Base-by-base conservation (phyloP, 2,797 vertebrate genomes). In the Sebastiscus albofasciatus region DNA sequence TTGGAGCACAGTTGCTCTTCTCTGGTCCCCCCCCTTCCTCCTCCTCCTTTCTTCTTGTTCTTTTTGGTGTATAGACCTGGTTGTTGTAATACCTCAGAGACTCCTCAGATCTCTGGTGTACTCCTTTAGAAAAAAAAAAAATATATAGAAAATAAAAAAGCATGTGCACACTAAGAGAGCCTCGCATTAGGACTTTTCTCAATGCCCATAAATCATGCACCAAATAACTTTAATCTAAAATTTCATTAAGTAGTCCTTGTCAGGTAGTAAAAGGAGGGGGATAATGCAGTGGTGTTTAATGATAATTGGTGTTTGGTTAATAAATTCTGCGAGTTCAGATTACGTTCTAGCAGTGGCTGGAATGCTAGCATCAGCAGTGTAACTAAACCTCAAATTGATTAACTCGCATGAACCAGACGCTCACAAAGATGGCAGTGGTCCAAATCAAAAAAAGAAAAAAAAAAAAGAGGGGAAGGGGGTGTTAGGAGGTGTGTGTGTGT, bases 381-480 rank as follows among this genome's bases (percentile, higher is more conserved):
- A 99, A 99, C 97, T 99, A 99, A 99, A 99, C 97, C 98, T 99
- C 98, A 98, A 98, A 99, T 99, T 99, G 98, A 99, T 99, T 99
- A 99, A 99, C 98, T 99, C 96, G 97, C 98, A 97, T 97, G 97
- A 98, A 99, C 97, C 97, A 97, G 97, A 96, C 97, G 96, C 97
- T 98, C 98, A 99, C 97, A 99, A 99, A 99, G 98, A 99, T 99
- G 98, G 98, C 98, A 98, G 94, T 90, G 95, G 97, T 99, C 98
- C 98, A 99, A 98, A 97, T 97, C 83, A 97, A 97, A 97, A 95
- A 97, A 97, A 96, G 96, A 96, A 69, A 72, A 33, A 77, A 78
- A 82, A 77, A 72, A 46, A 76, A 78, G 82, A 78, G 80, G 69
- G 74, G 73, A 83, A 77, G 82, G 85, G 87, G 74, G 75, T 80